phyloP scores from a whole-genome alignment of 2,797 vertebrate species.

The Helarctos malayanus region DNA sequence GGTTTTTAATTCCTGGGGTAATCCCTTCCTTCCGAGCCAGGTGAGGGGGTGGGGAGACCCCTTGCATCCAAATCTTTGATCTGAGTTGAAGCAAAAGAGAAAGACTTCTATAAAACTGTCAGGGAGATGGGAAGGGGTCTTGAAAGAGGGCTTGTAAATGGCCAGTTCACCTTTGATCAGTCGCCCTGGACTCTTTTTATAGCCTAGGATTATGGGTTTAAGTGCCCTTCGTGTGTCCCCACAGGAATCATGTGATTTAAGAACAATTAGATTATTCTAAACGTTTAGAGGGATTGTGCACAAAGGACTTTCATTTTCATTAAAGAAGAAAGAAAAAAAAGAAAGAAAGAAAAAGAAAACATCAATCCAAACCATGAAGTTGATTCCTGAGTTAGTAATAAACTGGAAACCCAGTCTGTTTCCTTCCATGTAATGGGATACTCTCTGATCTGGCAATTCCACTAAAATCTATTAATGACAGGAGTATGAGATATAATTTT shows the following conservation, averaged over 20 bases:
- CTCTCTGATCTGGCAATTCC: not conserved
- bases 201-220: slow-evolving; percentile 68
- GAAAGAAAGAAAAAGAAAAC: not conserved
- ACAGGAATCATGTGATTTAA: slow-evolving; percentile 54
- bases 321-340: not conserved
- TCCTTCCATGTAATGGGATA: slow-evolving; percentile 53
- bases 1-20: slow-evolving; percentile 71
- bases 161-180: slow-evolving; percentile 80
- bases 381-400: slow-evolving; percentile 25
- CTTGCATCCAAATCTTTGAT: slow-evolving; percentile 77
- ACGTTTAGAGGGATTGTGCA: slow-evolving; percentile 31
- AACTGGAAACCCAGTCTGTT: slow-evolving; percentile 43
- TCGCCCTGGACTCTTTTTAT: slow-evolving; percentile 53
- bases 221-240: slow-evolving; percentile 38
- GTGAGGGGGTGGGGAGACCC: slow-evolving; percentile 33
- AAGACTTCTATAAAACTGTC: slow-evolving; percentile 78
- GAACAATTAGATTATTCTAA: slow-evolving; percentile 71
- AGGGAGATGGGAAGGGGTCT: slow-evolving; percentile 45
- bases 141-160: slow-evolving; percentile 70
- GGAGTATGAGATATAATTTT: slow-evolving; percentile 18
- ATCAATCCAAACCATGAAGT: not conserved
- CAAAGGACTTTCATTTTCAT: slow-evolving; percentile 71
- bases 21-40: slow-evolving; percentile 75
- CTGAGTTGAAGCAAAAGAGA: slow-evolving; percentile 61
- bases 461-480: slow-evolving; percentile 59